Evolutionary conservation across 2,113 vertebrate species (phyloP), one percentile per base, ranked within the genome.

Genomic region (Lamprotornis superbus): DNA sequence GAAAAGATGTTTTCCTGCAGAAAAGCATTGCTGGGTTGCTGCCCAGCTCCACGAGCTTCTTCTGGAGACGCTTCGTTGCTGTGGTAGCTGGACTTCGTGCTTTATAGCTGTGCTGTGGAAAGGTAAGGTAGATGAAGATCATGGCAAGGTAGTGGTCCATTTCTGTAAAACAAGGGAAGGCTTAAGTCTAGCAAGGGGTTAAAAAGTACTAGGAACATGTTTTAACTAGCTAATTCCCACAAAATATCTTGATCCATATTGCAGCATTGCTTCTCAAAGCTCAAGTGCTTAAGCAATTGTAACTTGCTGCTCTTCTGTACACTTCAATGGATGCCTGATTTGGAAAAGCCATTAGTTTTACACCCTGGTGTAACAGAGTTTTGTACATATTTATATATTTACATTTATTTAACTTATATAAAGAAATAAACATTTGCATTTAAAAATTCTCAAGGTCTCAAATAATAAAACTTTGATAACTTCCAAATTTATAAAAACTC

Each of bases 1-100:
- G 11, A 6, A 21, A 35, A 70, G 9, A 21, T 0, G 2, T 76
- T 52, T 44, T 35, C 27, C n/a, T 5, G 2, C 0, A 0, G 15
- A 60, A 59, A 87, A 44, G 7, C 2, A 0, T 5, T 16, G 17
- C 20, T 46, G n/a, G 23, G 17, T 6, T 20, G 22, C 24, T 1
- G 2, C 18, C 30, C 30, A 55, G 11, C 35, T 57, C 39, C 44
- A 57, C 0, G 0, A 0, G 1, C 15, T 10, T 6, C 28, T 53
- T 44, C n/a, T 81, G 33, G 18, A 87, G 31, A 84, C 8, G 8
- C 5, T 75, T 24, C 14, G 1, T 37, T 1, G 0, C 22, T 47
- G 40, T 3, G 3, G 35, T 3, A 55, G 6, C 14, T n/a, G 24
- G 22, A 12, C n/a, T 65, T 52, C 0, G 0, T 8, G 14, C 12